Evolutionary conservation across 2,888 invertebrate genomes (phyloP).

Genomic region (Nephrotoma appendiculata): DNA sequence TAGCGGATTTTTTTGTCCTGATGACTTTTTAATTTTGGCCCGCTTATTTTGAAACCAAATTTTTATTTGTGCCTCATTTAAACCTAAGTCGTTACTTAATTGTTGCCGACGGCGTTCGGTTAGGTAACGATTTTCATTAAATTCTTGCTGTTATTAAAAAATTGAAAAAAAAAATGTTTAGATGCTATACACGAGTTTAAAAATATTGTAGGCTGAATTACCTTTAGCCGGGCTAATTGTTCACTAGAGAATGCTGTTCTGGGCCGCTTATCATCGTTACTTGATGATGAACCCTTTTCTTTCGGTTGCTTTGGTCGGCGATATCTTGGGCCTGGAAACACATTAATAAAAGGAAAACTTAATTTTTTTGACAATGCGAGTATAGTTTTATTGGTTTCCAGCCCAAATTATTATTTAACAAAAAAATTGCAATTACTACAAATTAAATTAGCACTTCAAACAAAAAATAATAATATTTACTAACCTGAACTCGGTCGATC

Average conservation of each 20-base stretch:
- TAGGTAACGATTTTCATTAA: conserved; percentile 81
- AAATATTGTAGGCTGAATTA: conserved; percentile 17
- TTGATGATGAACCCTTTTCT: conserved; percentile 30
- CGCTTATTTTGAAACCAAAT: conserved; percentile 97
- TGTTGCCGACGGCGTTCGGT: conserved; percentile 84
- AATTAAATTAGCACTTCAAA: neutral
- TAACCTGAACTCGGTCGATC: conserved; percentile 81
- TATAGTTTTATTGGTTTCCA: neutral
- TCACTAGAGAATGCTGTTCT: conserved; percentile 92
- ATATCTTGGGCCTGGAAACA: conserved; percentile 27
- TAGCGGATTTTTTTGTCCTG: conserved; percentile 69
- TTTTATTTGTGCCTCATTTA: conserved; percentile 95
- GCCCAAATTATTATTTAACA: neutral
- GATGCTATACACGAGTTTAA: neutral
- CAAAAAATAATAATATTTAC: conserved; percentile 22
- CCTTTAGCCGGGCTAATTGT: conserved; percentile 77
- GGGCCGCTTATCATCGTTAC: conserved; percentile 73
- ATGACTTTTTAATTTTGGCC: conserved; percentile 89
- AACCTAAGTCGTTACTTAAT: conserved; percentile 75
- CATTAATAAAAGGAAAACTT: neutral
- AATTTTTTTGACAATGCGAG: neutral
- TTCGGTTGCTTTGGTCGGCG: conserved; percentile 32
- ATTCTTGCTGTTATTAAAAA: conserved; percentile 52
- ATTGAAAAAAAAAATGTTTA: neutral
- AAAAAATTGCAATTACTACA: neutral